These are phyloP conservation scores for Stramonita haemastoma DNA, from an alignment of 2,888 invertebrate species.

Conservation along the genomic window DNA sequence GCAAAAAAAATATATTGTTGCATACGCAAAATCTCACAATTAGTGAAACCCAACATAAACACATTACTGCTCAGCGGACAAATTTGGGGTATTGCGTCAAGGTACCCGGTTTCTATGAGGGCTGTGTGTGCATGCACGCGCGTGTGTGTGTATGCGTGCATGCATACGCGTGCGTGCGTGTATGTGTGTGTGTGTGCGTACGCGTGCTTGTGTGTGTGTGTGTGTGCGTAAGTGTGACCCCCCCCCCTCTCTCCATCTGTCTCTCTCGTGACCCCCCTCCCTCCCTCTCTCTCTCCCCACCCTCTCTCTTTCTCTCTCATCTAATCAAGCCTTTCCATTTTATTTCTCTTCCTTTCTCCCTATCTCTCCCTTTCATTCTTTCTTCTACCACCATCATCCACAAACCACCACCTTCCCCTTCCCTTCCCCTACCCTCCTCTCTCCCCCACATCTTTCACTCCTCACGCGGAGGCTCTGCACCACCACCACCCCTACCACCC, in stretches of 20 bases:
- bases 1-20: too few species aligned
- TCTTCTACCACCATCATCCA: not conserved
- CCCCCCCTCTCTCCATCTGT: not conserved
- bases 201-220: not conserved
- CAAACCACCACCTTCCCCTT: not conserved
- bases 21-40: too few species aligned
- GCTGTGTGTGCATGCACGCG: conserved; percentile 24
- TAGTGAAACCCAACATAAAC: too few species aligned
- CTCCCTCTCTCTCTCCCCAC: not conserved
- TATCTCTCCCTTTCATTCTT: not conserved
- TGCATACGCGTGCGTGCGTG: not conserved
- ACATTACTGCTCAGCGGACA: too few species aligned
- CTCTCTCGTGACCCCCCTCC: not conserved
- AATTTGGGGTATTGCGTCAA: too few species aligned
- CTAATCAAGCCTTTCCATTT: not conserved
- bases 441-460: not conserved
- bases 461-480: not conserved
- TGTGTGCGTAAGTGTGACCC: too few species aligned
- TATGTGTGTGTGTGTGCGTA: not conserved
- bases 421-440: not conserved
- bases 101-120: too few species aligned
- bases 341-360: not conserved
- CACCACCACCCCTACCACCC: not conserved
- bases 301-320: not conserved
- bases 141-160: conserved; percentile 31